phyloP scores from a whole-genome alignment of 2,797 vertebrate genomes.

The Fringilla coelebs region DNA sequence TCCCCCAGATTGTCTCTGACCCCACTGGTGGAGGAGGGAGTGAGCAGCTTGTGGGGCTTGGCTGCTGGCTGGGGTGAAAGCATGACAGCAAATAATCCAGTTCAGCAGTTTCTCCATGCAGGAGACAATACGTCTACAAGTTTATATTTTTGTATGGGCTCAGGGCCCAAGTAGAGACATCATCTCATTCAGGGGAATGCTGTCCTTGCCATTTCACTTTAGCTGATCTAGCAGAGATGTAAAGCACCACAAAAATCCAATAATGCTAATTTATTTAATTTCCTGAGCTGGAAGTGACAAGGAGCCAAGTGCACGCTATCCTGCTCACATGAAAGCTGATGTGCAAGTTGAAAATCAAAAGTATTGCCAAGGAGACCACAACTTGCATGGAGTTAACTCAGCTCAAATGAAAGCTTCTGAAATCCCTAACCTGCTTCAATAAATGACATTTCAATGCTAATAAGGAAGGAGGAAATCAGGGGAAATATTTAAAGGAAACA shows the following conservation, averaged over 20 bases:
- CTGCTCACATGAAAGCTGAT: constrained; percentile 24
- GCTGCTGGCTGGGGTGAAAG: background rate
- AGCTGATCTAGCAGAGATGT: background rate
- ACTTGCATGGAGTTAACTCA: background rate
- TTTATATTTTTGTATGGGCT: background rate
- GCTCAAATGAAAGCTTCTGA: background rate
- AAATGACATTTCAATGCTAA: constrained; percentile 11
- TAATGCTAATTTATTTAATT: constrained; percentile 62
- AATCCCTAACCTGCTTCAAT: background rate
- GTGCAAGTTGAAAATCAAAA: constrained; percentile 27
- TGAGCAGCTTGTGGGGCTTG: background rate
- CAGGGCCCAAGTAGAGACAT: background rate
- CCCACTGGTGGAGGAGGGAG: fast-evolving
- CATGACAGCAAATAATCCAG: background rate
- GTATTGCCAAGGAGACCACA: background rate
- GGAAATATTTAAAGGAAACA: constrained; percentile 6
- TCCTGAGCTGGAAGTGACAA: constrained; percentile 46
- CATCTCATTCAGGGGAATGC: background rate
- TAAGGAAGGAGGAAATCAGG: background rate
- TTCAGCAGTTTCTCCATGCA: background rate
- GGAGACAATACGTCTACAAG: background rate
- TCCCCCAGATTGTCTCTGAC: background rate
- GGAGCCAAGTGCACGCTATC: background rate
- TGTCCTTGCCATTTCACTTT: background rate
- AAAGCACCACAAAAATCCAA: constrained; percentile 26